Base-by-base conservation (phyloP, 2,888 invertebrate species). In the Luperina nickerlii region DNA sequence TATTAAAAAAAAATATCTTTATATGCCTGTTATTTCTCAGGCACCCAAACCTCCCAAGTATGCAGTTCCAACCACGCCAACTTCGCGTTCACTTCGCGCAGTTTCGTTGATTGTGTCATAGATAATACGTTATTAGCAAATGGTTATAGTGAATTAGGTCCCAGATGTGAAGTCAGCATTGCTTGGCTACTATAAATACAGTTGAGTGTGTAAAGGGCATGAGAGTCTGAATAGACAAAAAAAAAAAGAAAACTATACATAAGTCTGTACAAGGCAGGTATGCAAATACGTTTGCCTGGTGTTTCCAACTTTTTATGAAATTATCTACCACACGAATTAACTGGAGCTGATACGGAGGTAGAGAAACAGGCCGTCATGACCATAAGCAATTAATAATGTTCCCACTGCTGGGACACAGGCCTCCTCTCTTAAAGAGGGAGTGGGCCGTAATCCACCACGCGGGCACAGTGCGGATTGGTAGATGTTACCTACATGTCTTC, bases 181-280 rank as follows among this genome's bases (percentile, higher is more conserved):
- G 51, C 51, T 51, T 51, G 51, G 51, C 48, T 51, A 7, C 15
- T 20, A 51, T 20, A 18, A 7, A 9, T 54, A 20, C 20, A 9
- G 20, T 7, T 54, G 20, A 18, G 8, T 54, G 54, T 18, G 5
- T n/a, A n/a, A n/a, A n/a, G n/a, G n/a, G n/a, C 54, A 54, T 51
- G 51, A 4, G 7, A 54, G 4, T 24, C 9, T 57, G 11, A 24
- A 57, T 57, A 57, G 11, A 24, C 57, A 8, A 11, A 24, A 57
- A 57, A 57, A 24, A n/a, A n/a, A n/a, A n/a, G n/a, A n/a, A 82
- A 87, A 85, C 82, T 89, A 87, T 85, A 85, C 88, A 88, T 66
- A 81, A 82, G 67, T 87, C 76, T 88, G 82, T 88, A 88, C 88
- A 88, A 82, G 87, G 81, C 79, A 75, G 81, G 81, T 84, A 80